Evolutionary conservation across 2,888 invertebrate genomes (phyloP).

Genomic region (Microchrysa polita): DNA sequence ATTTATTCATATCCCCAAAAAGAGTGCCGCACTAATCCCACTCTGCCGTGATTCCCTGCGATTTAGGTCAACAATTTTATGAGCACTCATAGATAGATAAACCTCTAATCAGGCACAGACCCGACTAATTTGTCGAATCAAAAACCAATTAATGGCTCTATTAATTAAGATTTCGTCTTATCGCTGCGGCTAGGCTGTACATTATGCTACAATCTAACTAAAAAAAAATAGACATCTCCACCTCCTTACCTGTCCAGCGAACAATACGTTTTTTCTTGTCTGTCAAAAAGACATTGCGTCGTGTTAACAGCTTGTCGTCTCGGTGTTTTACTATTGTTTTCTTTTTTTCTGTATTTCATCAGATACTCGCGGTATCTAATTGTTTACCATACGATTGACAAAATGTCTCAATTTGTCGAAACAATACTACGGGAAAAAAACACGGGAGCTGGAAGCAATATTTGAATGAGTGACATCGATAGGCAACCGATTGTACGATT

Average conservation of each 20-base stretch:
- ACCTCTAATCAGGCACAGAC: slow-evolving; percentile 36
- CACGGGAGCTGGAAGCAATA: too few relatives aligned
- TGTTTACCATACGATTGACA: slow-evolving; percentile 1
- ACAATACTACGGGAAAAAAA: slow-evolving; percentile 23
- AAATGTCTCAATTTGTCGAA: slow-evolving; percentile 30
- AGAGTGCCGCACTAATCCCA: slow-evolving; percentile 25
- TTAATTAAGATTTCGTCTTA: slow-evolving; percentile 44
- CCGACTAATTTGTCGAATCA: slow-evolving; percentile 42
- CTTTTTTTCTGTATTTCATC: too few relatives aligned
- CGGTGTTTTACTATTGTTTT: slow-evolving; percentile 29
- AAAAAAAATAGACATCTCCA: not conserved
- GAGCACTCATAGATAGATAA: slow-evolving; percentile 36
- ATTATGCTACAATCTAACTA: not conserved
- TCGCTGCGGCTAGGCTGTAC: slow-evolving; percentile 24
- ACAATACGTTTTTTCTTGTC: not conserved
- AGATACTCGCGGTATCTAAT: not conserved
- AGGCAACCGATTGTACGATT: not conserved
- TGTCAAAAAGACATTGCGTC: slow-evolving; percentile 36
- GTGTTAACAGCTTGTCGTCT: slow-evolving; percentile 24
- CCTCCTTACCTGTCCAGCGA: slow-evolving; percentile 9
- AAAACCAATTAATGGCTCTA: slow-evolving; percentile 41
- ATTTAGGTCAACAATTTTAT: slow-evolving; percentile 37
- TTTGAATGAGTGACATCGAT: slow-evolving; percentile 15
- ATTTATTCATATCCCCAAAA: not conserved
- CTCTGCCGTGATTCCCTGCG: slow-evolving; percentile 20